phyloP scores from a whole-genome alignment of 2,888 invertebrate genomes.

The Halictus quadricinctus region DNA sequence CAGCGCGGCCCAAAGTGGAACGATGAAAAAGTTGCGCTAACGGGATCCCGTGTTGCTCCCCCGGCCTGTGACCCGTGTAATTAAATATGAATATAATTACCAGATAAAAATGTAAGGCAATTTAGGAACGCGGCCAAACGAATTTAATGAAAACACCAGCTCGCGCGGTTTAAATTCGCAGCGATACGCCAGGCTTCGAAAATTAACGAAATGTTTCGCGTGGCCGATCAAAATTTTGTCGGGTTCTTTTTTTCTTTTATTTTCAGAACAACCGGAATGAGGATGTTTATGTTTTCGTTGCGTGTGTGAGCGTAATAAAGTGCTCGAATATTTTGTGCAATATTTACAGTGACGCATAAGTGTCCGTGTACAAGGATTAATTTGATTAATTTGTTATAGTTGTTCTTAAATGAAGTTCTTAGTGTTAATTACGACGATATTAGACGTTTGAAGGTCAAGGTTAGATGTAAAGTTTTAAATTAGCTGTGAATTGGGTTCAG shows the following conservation, averaged over 20 bases:
- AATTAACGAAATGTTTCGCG: slow-evolving; percentile 29
- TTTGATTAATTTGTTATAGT: background rate
- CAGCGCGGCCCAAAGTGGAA: background rate
- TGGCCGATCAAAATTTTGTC: slow-evolving; percentile 12
- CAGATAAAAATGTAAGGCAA: slow-evolving; percentile 30
- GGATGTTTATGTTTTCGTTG: background rate
- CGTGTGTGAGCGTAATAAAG: background rate
- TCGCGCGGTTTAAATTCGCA: slow-evolving; percentile 1
- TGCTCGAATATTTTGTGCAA: background rate
- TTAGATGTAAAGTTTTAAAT: too few relatives aligned
- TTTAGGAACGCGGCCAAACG: slow-evolving; percentile 25
- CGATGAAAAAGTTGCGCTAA: background rate
- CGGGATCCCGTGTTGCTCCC: background rate
- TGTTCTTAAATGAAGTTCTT: background rate
- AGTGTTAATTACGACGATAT: too few relatives aligned
- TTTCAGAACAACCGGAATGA: background rate
- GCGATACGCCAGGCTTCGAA: background rate
- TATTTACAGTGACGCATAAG: background rate
- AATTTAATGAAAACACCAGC: slow-evolving; percentile 25
- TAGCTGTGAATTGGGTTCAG: too few relatives aligned
- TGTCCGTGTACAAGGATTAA: background rate
- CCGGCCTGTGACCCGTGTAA: background rate
- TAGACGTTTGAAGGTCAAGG: too few relatives aligned
- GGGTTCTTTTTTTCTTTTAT: background rate
- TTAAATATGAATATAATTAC: slow-evolving; percentile 33